Conservation (phyloP, 2,113 vertebrate species). For the Sporophila hypoxantha region DNA sequence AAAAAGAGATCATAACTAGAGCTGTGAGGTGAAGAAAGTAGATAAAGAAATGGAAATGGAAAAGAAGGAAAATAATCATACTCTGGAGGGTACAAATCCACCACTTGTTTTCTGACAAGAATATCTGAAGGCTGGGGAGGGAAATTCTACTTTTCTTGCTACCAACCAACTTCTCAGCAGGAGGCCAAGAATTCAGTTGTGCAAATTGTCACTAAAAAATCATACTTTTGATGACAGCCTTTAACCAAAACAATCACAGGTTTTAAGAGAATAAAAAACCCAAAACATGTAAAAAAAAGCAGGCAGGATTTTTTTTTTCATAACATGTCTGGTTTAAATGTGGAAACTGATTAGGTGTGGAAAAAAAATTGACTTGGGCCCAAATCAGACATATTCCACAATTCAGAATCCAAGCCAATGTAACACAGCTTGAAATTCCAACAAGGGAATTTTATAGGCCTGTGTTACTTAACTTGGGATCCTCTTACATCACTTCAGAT, state of each 20-base stretch:
- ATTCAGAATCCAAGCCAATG: not conserved
- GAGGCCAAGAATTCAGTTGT: not conserved
- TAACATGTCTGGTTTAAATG: not conserved
- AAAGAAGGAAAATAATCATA: not conserved
- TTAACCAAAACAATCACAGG: not conserved
- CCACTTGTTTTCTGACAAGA: not conserved
- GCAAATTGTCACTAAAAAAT: not conserved
- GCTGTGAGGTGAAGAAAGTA: not conserved
- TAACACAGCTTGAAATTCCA: not conserved
- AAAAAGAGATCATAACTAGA: not conserved
- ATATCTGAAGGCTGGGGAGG: not conserved
- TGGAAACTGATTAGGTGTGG: not conserved
- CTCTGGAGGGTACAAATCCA: not conserved
- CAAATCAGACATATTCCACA: not conserved
- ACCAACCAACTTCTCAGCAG: not conserved
- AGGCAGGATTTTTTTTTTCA: rapidly evolving
- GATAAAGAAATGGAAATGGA: not conserved
- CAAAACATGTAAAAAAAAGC: not conserved
- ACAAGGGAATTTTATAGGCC: not conserved
- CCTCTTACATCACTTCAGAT: not conserved
- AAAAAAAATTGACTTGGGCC: not conserved
- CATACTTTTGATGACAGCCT: not conserved
- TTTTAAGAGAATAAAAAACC: not conserved
- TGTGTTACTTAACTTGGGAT: not conserved
- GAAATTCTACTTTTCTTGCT: not conserved